Evolutionary conservation across 2,113 vertebrate species (phyloP).

Genomic region (Eira barbara): DNA sequence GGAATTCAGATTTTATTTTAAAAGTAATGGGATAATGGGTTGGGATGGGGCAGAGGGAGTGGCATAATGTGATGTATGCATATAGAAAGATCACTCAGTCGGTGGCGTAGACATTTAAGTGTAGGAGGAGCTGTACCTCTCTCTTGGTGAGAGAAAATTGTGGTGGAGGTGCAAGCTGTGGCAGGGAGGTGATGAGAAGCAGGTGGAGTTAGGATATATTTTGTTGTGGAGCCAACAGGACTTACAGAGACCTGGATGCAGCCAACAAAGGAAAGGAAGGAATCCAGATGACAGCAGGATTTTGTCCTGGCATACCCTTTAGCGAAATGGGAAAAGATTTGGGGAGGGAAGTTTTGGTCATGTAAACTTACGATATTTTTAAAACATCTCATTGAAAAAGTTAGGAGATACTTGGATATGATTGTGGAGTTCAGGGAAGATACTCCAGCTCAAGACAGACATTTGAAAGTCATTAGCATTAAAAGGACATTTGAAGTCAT

Average conservation of each 20-base stretch:
- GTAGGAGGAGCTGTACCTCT: background rate
- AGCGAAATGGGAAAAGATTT: background rate
- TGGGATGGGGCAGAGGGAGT: background rate
- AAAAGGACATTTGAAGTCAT: background rate
- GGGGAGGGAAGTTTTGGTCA: background rate
- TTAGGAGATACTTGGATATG: background rate
- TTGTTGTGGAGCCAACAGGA: background rate
- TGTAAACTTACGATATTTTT: background rate
- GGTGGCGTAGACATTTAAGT: background rate
- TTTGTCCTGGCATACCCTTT: background rate
- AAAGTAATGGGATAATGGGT: background rate
- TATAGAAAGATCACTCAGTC: background rate
- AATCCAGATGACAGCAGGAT: background rate
- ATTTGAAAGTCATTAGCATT: background rate
- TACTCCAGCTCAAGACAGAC: background rate
- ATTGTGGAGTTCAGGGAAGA: background rate
- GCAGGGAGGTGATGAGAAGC: background rate
- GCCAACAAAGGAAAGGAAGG: background rate
- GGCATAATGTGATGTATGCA: background rate
- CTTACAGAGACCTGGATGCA: background rate
- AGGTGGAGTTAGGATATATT: background rate
- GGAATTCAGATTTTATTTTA: background rate
- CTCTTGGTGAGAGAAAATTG: background rate
- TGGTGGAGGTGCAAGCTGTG: background rate
- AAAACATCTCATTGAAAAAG: background rate